Evolutionary conservation across 2,797 vertebrate genomes (phyloP).

Genomic region (Sebastes vulpes): DNA sequence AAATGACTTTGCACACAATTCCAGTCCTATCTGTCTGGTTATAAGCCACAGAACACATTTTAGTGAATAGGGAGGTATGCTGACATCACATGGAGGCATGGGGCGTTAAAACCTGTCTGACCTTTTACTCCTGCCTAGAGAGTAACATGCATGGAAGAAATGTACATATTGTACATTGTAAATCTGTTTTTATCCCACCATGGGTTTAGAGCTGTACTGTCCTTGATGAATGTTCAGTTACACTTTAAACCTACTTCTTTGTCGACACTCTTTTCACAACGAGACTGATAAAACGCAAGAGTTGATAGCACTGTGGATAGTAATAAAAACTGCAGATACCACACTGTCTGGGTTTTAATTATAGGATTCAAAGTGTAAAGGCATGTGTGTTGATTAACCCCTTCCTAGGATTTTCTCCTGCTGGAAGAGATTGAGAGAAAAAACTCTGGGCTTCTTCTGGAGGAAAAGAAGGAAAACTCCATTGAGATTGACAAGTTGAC

Average conservation of each 20-base stretch:
- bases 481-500: slow-evolving; percentile 77
- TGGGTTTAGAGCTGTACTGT: not conserved
- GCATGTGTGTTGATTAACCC: not conserved
- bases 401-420: slow-evolving; percentile 85
- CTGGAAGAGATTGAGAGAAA: slow-evolving; percentile 87
- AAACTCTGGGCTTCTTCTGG: slow-evolving; percentile 18
- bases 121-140: not conserved
- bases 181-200: not conserved
- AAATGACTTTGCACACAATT: not conserved
- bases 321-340: not conserved
- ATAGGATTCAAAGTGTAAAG: not conserved
- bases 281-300: not conserved
- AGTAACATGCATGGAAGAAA: too few relatives aligned
- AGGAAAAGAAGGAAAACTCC: slow-evolving; percentile 65
- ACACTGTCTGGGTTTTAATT: not conserved
- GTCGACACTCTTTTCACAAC: not conserved
- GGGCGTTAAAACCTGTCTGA: not conserved
- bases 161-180: not conserved
- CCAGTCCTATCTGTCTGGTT: not conserved
- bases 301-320: not conserved
- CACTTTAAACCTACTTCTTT: not conserved
- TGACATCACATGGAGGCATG: not conserved
- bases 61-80: not conserved
- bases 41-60: not conserved
- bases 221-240: not conserved